Conservation (phyloP, 1,140 invertebrate genomes). For the Bombyx mandarina region DNA sequence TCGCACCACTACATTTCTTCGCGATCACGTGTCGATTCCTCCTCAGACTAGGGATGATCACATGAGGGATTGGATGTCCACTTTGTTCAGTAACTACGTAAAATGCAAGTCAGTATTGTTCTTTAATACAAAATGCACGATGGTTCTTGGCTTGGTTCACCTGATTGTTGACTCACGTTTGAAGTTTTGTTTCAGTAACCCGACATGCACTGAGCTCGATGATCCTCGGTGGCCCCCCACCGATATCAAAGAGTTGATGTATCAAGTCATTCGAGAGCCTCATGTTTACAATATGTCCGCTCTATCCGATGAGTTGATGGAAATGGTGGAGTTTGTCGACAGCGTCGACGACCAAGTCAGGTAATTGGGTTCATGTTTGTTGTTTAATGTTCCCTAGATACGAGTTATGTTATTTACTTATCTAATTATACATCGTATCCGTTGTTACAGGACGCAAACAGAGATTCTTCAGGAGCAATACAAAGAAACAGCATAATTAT, state of each 20-base stretch:
- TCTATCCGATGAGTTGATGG: constrained; percentile 1
- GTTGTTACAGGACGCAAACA: no score
- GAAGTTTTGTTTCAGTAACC: constrained; percentile 14
- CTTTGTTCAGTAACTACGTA: constrained; percentile 10
- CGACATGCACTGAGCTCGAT: constrained; percentile 5
- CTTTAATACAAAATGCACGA: not conserved
- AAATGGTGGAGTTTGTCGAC: constrained; percentile 13
- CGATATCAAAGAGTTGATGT: not conserved
- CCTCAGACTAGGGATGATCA: constrained; percentile 9
- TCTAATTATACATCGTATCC: no score
- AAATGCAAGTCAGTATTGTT: constrained; percentile 13
- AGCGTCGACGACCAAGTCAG: constrained; percentile 8
- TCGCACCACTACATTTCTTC: constrained; percentile 5
- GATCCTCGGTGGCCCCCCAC: constrained; percentile 7
- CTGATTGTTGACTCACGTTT: not conserved
- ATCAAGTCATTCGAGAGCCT: constrained; percentile 6
- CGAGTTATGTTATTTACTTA: no score
- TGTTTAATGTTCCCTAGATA: no score
- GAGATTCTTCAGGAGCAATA: no score
- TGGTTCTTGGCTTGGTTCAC: not conserved
- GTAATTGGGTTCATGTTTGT: not conserved
- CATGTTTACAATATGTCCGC: constrained; percentile 1
- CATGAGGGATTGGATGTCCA: constrained; percentile 15
- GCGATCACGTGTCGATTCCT: constrained; percentile 4
- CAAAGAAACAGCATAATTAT: no score